These are phyloP conservation scores for Mixornis gularis DNA, from an alignment of 2,113 vertebrate species.

Conservation along the genomic window DNA sequence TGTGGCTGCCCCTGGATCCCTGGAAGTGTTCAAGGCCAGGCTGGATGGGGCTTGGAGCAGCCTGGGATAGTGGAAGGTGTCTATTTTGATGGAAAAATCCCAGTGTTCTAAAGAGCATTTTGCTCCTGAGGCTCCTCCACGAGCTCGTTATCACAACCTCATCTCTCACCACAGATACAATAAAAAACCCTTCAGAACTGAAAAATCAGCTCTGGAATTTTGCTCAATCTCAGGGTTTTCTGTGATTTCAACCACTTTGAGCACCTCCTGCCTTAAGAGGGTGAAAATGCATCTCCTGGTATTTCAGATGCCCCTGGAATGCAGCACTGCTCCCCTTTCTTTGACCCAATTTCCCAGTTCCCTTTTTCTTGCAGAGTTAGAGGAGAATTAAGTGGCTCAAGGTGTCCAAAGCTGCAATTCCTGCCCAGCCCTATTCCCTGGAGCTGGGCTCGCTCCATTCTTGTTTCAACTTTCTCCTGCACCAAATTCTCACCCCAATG, in stretches of 20 bases:
- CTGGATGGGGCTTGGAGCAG: fast-evolving
- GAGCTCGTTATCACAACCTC: not conserved
- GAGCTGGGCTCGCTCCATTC: not conserved
- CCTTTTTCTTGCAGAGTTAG: not conserved
- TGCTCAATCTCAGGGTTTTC: not conserved
- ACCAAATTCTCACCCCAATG: not conserved
- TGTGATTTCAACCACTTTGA: not conserved
- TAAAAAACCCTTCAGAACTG: not conserved
- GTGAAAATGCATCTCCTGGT: not conserved
- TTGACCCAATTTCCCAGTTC: not conserved
- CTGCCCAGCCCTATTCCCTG: not conserved
- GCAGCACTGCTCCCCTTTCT: not conserved
- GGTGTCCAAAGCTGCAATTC: not conserved
- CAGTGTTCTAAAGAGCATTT: not conserved
- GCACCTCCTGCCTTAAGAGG: not conserved
- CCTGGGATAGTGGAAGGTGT: not conserved
- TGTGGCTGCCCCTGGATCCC: not conserved
- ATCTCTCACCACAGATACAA: not conserved
- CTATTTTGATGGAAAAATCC: not conserved
- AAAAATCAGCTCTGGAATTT: not conserved
- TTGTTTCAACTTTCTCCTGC: not conserved
- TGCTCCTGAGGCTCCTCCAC: not conserved
- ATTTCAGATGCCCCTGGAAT: not conserved
- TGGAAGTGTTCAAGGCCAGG: not conserved
- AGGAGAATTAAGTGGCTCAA: not conserved